Conservation (phyloP, 1,140 invertebrate species). For the Heliothis subflexa region DNA sequence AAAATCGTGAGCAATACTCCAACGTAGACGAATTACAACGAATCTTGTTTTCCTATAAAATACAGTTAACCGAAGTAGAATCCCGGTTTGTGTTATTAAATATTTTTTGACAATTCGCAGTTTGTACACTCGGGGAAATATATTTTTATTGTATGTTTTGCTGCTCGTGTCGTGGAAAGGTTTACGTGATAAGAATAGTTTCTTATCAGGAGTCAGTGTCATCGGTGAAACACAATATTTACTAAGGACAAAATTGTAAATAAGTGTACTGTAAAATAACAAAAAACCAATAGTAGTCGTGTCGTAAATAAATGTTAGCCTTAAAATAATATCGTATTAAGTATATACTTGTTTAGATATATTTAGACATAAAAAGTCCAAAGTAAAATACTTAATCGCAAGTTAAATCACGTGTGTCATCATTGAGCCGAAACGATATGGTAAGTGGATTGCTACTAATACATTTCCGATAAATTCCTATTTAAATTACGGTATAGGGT, state of each 20-base stretch:
- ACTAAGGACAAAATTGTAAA: conserved; percentile 38
- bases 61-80: conserved; percentile 10
- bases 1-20: conserved; percentile 54
- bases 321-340: conserved; percentile 30
- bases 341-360: conserved; percentile 8
- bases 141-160: conserved; percentile 47
- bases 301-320: conserved; percentile 44
- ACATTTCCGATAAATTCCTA: no score
- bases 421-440: conserved; percentile 41
- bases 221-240: conserved; percentile 39
- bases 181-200: conserved; percentile 37
- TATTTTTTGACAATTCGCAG: conserved; percentile 21
- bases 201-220: conserved; percentile 27
- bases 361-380: background rate
- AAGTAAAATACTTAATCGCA: conserved; percentile 1
- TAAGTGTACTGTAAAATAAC: conserved; percentile 46
- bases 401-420: conserved; percentile 25
- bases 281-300: conserved; percentile 53
- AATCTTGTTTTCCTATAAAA: conserved; percentile 56
- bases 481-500: no score
- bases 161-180: conserved; percentile 45
- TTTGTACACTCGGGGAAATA: conserved; percentile 37
- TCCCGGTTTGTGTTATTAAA: conserved; percentile 47
- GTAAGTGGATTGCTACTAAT: conserved; percentile 28
- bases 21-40: conserved; percentile 72